These are phyloP conservation scores for Lepidothrix coronata DNA, from an alignment of 2,113 vertebrate species.

Conservation along the genomic window DNA sequence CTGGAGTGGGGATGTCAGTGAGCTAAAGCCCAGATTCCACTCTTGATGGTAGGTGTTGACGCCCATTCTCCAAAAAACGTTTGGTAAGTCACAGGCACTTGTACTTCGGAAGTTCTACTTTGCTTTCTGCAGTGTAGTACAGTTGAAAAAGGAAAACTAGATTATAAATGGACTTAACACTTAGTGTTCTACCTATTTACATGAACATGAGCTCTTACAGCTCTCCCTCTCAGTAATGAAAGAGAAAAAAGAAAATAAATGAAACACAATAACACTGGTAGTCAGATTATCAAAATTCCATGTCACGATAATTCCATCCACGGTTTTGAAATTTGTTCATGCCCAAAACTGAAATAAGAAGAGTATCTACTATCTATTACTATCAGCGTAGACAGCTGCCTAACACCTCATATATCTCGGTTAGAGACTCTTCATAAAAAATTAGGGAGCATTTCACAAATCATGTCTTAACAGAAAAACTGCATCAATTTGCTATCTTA, in stretches of 20 bases:
- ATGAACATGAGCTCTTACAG: not conserved
- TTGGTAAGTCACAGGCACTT: not conserved
- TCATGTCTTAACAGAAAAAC: not conserved
- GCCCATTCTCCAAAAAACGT: not conserved
- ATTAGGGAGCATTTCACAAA: not conserved
- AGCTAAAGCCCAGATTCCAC: not conserved
- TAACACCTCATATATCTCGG: not conserved
- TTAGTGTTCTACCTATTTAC: not conserved
- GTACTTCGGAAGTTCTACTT: not conserved
- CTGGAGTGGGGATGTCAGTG: not conserved
- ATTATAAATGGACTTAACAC: not conserved
- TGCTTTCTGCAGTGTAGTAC: not conserved
- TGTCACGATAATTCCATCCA: not conserved
- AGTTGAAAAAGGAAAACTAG: not conserved
- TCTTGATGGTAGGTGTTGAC: accelerated
- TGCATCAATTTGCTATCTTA: not conserved
- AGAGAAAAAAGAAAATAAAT: not conserved
- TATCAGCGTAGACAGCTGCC: not conserved
- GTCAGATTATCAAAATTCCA: not conserved
- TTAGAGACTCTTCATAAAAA: not conserved
- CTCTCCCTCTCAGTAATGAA: not conserved
- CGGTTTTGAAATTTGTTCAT: not conserved
- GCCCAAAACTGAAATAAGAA: not conserved
- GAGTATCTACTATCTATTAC: not conserved
- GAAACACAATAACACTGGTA: not conserved